Base-by-base conservation (phyloP, 2,888 invertebrate species). In the Suillia variegata region DNA sequence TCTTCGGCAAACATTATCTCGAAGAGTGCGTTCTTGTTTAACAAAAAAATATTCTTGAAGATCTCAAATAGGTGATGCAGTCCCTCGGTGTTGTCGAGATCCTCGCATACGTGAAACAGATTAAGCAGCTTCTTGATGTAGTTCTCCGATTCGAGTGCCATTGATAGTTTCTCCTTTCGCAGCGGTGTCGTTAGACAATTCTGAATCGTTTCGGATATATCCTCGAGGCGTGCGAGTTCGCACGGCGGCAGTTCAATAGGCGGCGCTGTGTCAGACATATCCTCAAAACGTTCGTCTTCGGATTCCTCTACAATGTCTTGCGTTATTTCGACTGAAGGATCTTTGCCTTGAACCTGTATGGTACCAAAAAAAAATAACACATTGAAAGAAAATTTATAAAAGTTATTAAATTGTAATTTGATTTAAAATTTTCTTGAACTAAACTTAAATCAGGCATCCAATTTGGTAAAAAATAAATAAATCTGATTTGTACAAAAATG, bases 1-100 rank as follows among this genome's bases (percentile, higher is more conserved):
- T 97, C 96, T 76, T 97, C 95, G 69, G 93, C 91, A 85, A 98
- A 97, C 94, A 98, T 94, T 70, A 97, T 94, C 83, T 98, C 98
- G 83, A 98, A 97, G 54, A 98, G 86, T 59, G 94, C 92, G 81
- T 95, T 98, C 83, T 97, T 97, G 83, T 99, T 99, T 70, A 99
- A 87, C 80, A 98, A 88, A 84, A 99, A 99, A 83, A 99, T 93
- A 84, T 96, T 97, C 84, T 98, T 98, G 81, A 99, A 96, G 80
- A 99, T 98, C 83, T 98, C 96, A 79, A 95, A 98, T 13, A 98
- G 86, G 84, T 95, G 91, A 84, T 96, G 97, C 66, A 99, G 87
- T 51, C 96, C 96, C 80, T 96, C 94, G 67, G 91, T 89, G 80
- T 97, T 96, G 79, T 98, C 96, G 68, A 96, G 86, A 83, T 98